phyloP scores from a whole-genome alignment of 1,140 invertebrate species.

The Drosophila funebris region DNA sequence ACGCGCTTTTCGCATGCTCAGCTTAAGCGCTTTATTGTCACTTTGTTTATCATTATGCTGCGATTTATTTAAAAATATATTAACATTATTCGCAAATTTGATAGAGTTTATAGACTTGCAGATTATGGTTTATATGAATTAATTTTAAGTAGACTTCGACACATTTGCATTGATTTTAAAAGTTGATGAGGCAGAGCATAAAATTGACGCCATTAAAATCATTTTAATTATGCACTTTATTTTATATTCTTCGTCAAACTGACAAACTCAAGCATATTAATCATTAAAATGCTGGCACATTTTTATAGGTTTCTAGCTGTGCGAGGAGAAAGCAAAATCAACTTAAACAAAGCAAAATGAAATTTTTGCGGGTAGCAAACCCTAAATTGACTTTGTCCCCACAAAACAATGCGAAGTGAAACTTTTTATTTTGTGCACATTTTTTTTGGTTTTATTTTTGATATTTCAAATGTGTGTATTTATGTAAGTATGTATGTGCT shows the following conservation, averaged over 20 bases:
- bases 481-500: neutral
- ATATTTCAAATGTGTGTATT: slow-evolving; percentile 2
- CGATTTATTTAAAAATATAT: neutral
- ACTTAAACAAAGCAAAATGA: slow-evolving; percentile 60
- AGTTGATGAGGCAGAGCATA: neutral
- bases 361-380: slow-evolving; percentile 73
- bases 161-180: slow-evolving; percentile 4
- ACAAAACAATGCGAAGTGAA: slow-evolving; percentile 25
- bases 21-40: slow-evolving; percentile 4
- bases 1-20: neutral
- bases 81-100: neutral
- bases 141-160: neutral
- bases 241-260: slow-evolving; percentile 27
- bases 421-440: slow-evolving; percentile 35
- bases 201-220: neutral
- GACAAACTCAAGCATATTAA: slow-evolving; percentile 34
- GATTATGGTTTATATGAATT: neutral
- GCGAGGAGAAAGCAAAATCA: slow-evolving; percentile 3
- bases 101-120: neutral
- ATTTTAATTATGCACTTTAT: slow-evolving; percentile 48
- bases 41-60: slow-evolving; percentile 1
- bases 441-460: slow-evolving; percentile 12
- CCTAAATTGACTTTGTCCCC: slow-evolving; percentile 69
- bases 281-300: slow-evolving; percentile 28
- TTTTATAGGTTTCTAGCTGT: slow-evolving; percentile 19